These are phyloP conservation scores for Geotrupes spiniger DNA, from an alignment of 2,888 invertebrate species.

Conservation along the genomic window DNA sequence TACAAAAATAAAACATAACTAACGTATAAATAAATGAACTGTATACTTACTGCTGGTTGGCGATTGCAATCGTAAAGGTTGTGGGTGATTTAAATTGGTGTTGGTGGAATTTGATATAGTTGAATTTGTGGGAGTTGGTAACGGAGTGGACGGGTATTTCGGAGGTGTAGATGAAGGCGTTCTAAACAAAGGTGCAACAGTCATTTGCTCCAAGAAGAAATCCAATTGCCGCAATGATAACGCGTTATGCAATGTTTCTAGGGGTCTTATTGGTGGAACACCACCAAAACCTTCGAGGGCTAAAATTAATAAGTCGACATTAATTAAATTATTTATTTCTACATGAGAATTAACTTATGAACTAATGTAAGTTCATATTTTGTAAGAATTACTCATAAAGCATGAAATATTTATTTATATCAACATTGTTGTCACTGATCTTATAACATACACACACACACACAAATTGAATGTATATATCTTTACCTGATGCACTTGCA, in stretches of 20 bases:
- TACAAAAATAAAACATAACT: not conserved
- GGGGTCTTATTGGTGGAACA: conserved; percentile 91
- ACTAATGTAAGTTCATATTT: not conserved
- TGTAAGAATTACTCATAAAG: no score
- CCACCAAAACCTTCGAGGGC: conserved; percentile 85
- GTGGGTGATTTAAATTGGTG: conserved; percentile 27
- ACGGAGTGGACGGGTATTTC: conserved; percentile 59
- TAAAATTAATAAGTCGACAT: conserved; percentile 35
- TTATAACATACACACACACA: not conserved
- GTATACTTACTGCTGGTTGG: conserved; percentile 53
- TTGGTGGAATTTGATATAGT: conserved; percentile 12
- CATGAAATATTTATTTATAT: conserved; percentile 1
- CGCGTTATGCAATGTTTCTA: conserved; percentile 97
- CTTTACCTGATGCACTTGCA: conserved; percentile 72
- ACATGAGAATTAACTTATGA: not conserved
- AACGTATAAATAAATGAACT: conserved; percentile 4
- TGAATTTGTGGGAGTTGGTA: conserved; percentile 45
- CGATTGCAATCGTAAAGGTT: conserved; percentile 49
- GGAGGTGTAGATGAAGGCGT: conserved; percentile 73
- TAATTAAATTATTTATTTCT: not conserved
- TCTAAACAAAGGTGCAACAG: conserved; percentile 68
- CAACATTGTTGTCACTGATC: no score
- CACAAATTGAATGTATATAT: conserved; percentile 4
- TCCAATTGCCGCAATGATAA: conserved; percentile 90
- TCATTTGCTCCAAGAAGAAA: conserved; percentile 83